phyloP scores from a whole-genome alignment of 64 coral and sea anemone genomes.

The Stylophora pistillata region DNA sequence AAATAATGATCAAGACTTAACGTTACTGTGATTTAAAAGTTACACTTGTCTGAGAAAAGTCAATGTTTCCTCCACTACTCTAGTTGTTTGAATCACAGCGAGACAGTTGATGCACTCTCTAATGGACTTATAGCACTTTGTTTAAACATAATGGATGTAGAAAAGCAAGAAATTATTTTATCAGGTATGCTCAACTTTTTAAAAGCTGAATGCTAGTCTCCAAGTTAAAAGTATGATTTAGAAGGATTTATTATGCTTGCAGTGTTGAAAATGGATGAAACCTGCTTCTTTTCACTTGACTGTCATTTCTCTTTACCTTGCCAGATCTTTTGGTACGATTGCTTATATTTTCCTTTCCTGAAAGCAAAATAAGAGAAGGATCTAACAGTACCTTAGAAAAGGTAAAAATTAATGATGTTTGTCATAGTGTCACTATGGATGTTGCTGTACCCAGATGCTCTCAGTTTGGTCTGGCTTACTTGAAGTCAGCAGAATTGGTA shows the following conservation, averaged over 20 bases:
- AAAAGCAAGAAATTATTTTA: conserved; percentile 52
- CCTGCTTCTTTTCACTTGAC: neutral
- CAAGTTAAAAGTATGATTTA: no score
- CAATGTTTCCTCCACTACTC: neutral
- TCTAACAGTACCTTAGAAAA: conserved; percentile 1
- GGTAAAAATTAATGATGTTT: neutral
- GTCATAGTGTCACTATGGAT: no score
- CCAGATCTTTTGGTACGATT: conserved; percentile 24
- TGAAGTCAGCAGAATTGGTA: no score
- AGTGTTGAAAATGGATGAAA: no score
- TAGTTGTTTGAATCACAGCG: conserved; percentile 30
- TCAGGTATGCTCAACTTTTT: conserved; percentile 24
- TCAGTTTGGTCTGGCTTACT: no score
- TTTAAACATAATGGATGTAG: neutral
- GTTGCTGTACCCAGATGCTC: neutral
- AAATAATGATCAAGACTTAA: no score
- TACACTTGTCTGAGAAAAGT: neutral
- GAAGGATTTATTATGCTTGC: no score
- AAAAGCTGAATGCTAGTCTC: no score
- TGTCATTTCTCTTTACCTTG: neutral
- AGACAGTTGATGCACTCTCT: neutral
- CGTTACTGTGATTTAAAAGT: no score
- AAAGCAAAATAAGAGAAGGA: conserved; percentile 18
- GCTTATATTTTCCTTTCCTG: conserved; percentile 22
- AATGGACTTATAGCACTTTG: conserved; percentile 28